Base-by-base conservation (phyloP, 2,888 invertebrate species). In the Pyrrhosoma nymphula region DNA sequence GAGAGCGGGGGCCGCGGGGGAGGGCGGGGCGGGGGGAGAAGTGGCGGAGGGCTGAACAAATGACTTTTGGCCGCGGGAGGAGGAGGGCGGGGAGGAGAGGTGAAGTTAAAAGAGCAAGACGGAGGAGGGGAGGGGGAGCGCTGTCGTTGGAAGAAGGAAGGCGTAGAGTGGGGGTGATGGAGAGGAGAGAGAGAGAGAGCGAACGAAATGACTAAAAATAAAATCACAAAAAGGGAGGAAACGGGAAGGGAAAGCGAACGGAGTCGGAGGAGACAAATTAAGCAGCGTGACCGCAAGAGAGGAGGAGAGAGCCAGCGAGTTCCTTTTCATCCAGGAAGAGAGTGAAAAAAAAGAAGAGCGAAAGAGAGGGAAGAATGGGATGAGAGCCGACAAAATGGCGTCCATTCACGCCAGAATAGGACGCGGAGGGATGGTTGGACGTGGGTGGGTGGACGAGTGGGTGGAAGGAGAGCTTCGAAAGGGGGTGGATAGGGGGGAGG, bases 361-460 rank as follows among this genome's bases (percentile, higher is more conserved):
- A 60, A 60, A 60, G 20, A 60, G 20, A 20, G 16, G 16, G 20
- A 14, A 20, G 23, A 47, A 47, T 55, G n/a, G n/a, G 56, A 89
- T 56, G 89, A 56, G 89, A 56, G 55, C 89, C n/a, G 89, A 56
- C 55, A 89, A 89, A 89, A 89, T 89, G 89, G 89, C 89, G 89
- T 56, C 89, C 89, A 56, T 89, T 89, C 89, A 55, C 89, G 18
- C 55, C 26, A 56, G 55, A 47, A 89, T 56, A n/a, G 12, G 56
- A 56, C n/a, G n/a, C 35, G 56, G 26, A 26, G 47, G 30, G 82
- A n/a, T 26, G 30, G 35, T 35, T 35, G 35, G 47, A 47, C 47
- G 47, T 8, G 47, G 47, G 47, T 47, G 47, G 47, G 47, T 47
- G 47, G 47, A 8, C 12, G 30, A 18, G 30, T n/a, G 35, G 30